Evolutionary conservation across 2,888 invertebrate genomes (phyloP).

Genomic region (Ischnus inquisitorius): DNA sequence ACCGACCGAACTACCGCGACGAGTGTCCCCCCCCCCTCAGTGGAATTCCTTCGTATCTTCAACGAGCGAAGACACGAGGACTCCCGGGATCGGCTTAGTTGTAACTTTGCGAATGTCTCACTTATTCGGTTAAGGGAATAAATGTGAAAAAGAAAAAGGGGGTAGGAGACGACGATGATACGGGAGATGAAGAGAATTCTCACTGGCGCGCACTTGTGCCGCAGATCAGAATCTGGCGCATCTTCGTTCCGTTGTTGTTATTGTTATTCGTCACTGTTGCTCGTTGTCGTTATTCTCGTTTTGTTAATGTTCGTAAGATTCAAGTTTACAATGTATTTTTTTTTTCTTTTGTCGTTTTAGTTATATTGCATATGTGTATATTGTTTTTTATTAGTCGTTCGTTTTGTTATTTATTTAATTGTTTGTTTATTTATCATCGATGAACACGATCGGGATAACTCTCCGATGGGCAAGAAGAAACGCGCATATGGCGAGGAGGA

Average conservation of each 20-base stretch:
- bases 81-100: conserved; percentile 4
- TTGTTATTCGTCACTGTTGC: neutral
- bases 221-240: conserved; percentile 45
- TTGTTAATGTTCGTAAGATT: too few relatives aligned
- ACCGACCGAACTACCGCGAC: conserved; percentile 5
- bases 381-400: neutral
- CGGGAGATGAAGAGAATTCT: conserved; percentile 35
- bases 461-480: conserved; percentile 65
- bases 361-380: neutral
- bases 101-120: conserved; percentile 29
- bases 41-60: conserved; percentile 58
- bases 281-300: neutral
- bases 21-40: conserved; percentile 21
- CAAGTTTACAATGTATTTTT: neutral
- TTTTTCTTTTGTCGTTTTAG: neutral
- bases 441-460: conserved; percentile 20
- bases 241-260: conserved; percentile 12
- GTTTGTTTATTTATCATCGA: neutral
- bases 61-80: conserved; percentile 33
- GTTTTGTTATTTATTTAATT: conserved; percentile 28
- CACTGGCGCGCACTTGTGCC: conserved; percentile 53
- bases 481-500: conserved; percentile 76
- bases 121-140: conserved; percentile 1
- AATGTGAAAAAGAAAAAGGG: neutral
- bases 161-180: neutral